phyloP scores from a whole-genome alignment of 2,113 vertebrate genomes.

The Physeter macrocephalus region DNA sequence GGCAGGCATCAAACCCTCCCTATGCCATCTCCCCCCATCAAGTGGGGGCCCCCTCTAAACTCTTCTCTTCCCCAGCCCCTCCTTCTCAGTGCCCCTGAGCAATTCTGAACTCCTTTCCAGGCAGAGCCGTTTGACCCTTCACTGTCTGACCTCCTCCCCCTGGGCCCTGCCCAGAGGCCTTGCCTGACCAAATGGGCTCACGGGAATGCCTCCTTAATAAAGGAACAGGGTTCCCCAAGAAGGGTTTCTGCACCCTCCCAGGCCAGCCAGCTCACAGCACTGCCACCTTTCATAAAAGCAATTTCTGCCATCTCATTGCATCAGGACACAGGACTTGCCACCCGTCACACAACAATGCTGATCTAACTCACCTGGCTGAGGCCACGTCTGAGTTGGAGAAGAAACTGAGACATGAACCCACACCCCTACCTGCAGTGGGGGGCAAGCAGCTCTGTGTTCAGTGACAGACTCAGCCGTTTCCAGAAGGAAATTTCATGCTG shows the following conservation, averaged over 20 bases:
- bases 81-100: not conserved
- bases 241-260: not conserved
- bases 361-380: not conserved
- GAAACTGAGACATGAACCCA: not conserved
- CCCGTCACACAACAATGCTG: not conserved
- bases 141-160: not conserved
- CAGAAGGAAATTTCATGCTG: not conserved
- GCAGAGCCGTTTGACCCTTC: not conserved
- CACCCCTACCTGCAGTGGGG: not conserved
- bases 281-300: not conserved
- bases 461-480: not conserved
- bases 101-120: not conserved
- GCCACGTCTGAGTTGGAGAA: not conserved
- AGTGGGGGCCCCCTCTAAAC: not conserved
- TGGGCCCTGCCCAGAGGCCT: not conserved
- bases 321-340: not conserved
- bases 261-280: no score
- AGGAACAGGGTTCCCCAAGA: not conserved
- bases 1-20: no score
- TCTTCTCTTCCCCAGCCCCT: not conserved
- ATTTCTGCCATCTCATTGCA: not conserved
- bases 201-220: not conserved
- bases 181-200: not conserved
- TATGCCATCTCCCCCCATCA: accelerated
- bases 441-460: not conserved